phyloP scores from a whole-genome alignment of 2,888 invertebrate genomes.

The Cepaea hortensis region DNA sequence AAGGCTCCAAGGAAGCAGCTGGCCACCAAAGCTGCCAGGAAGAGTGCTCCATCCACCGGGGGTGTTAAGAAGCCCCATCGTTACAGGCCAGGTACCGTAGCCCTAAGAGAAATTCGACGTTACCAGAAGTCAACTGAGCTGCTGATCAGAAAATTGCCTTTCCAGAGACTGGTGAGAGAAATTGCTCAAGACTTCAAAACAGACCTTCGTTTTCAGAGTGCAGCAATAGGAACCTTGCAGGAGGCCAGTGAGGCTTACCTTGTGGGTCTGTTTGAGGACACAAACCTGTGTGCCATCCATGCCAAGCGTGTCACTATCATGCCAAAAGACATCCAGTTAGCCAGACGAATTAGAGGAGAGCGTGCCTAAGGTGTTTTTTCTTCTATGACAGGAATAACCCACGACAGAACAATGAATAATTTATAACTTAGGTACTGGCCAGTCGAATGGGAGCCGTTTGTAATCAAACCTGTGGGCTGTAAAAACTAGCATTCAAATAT shows the following conservation, averaged over 20 bases:
- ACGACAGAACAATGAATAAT: slow-evolving; percentile 22
- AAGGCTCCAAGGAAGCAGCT: slow-evolving; percentile 76
- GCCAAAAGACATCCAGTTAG: slow-evolving; percentile 98
- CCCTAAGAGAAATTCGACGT: slow-evolving; percentile 76
- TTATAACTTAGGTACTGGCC: neutral
- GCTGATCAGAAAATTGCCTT: slow-evolving; percentile 71
- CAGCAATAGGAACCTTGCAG: slow-evolving; percentile 76
- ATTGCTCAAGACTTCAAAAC: slow-evolving; percentile 77
- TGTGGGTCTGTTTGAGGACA: slow-evolving; percentile 94
- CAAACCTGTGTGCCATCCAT: slow-evolving; percentile 97
- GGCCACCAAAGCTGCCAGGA: slow-evolving; percentile 76
- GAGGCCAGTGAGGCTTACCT: slow-evolving; percentile 74
- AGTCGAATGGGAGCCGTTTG: neutral
- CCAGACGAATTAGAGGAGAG: slow-evolving; percentile 96
- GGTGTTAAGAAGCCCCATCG: slow-evolving; percentile 77
- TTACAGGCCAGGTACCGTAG: slow-evolving; percentile 77
- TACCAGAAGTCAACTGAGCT: slow-evolving; percentile 76
- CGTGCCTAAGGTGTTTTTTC: slow-evolving; percentile 78
- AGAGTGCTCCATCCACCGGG: slow-evolving; percentile 76
- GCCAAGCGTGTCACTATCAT: slow-evolving; percentile 98
- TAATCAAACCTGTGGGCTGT: neutral
- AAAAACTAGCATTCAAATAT: too few species aligned
- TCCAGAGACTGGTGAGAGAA: slow-evolving; percentile 72
- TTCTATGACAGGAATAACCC: neutral
- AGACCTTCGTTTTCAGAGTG: slow-evolving; percentile 76